These are phyloP conservation scores for Eidolon helvum DNA, from an alignment of 2,113 vertebrate genomes.

Conservation along the genomic window DNA sequence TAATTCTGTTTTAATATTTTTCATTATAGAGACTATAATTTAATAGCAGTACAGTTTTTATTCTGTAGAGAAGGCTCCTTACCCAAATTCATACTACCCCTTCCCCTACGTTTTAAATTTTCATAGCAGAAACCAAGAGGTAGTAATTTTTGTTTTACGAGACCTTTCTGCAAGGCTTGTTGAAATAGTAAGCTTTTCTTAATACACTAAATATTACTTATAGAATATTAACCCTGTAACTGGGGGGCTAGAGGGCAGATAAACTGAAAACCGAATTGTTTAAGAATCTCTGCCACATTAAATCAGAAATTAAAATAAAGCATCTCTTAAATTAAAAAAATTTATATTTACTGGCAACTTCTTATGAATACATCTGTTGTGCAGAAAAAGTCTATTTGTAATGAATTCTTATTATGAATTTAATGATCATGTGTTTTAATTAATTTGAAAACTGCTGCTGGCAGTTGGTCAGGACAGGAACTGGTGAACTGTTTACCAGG, in stretches of 20 bases:
- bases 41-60: constrained; percentile 33
- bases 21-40: neutral
- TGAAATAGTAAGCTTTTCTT: neutral
- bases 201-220: neutral
- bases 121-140: neutral
- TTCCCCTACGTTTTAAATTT: neutral
- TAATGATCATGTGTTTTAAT: constrained; percentile 59
- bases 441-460: constrained; percentile 59
- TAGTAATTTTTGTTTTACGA: neutral
- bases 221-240: neutral
- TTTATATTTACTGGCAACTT: constrained; percentile 7
- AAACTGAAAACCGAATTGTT: neutral
- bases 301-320: constrained; percentile 35
- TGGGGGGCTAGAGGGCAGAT: neutral
- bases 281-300: neutral
- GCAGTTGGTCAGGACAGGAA: constrained; percentile 24
- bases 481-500: neutral
- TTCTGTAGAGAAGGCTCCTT: neutral
- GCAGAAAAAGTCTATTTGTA: neutral
- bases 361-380: neutral
- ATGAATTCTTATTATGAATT: constrained; percentile 25
- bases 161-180: neutral
- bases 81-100: neutral
- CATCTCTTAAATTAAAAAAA: constrained; percentile 30
- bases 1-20: constrained; percentile 30